phyloP scores from a whole-genome alignment of 2,888 invertebrate species.

The Mesorhabditis belari region DNA sequence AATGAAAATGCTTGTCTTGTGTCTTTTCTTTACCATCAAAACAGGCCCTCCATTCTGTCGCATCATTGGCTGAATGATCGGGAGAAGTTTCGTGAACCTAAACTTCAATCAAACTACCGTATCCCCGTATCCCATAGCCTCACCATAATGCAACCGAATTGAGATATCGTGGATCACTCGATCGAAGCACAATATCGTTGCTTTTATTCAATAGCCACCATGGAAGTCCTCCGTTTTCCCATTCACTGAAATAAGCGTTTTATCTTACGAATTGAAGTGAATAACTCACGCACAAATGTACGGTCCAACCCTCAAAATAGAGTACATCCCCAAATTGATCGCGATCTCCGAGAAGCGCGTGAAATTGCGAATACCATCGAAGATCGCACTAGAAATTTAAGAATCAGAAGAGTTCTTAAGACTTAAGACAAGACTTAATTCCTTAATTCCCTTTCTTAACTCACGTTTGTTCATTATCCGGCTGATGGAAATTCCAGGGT shows the following conservation, averaged over 20 bases:
- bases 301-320: conserved; percentile 37
- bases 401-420: not conserved
- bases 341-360: conserved; percentile 32
- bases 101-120: too few relatives aligned
- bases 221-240: conserved; percentile 33
- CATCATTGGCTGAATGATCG: conserved; percentile 49
- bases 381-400: conserved; percentile 23
- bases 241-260: conserved; percentile 8
- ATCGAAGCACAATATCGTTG: conserved; percentile 17
- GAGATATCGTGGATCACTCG: conserved; percentile 2
- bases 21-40: conserved; percentile 52
- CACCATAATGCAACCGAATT: not conserved
- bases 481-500: conserved; percentile 34
- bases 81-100: conserved; percentile 9
- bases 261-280: not conserved
- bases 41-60: conserved; percentile 57
- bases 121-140: not conserved
- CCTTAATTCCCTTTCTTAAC: not conserved
- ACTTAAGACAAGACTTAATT: not conserved
- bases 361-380: conserved; percentile 23
- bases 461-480: conserved; percentile 8
- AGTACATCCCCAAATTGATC: conserved; percentile 17
- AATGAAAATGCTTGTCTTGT: not conserved
- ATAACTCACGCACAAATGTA: conserved; percentile 31
- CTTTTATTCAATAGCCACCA: conserved; percentile 31